Conservation (phyloP, 2,113 vertebrate species). For the Spea bombifrons region DNA sequence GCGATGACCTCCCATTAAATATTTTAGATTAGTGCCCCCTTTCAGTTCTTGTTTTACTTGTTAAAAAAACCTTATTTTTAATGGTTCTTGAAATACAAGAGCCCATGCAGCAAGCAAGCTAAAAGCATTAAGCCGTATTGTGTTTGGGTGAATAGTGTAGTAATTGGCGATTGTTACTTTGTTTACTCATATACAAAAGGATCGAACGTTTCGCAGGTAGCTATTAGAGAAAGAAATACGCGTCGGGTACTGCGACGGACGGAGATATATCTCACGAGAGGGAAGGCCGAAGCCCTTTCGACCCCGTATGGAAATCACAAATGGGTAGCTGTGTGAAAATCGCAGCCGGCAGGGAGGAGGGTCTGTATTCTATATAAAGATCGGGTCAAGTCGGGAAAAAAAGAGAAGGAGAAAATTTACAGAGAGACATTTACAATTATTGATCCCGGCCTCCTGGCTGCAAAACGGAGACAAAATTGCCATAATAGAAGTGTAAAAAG, state of each 20-base stretch:
- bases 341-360: not conserved
- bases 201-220: not conserved
- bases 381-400: not conserved
- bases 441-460: not conserved
- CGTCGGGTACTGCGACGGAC: not conserved
- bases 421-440: not conserved
- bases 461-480: not conserved
- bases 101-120: not conserved
- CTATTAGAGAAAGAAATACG: not conserved
- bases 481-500: not conserved
- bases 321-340: not conserved
- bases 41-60: too few species aligned
- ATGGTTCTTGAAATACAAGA: not conserved
- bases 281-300: not conserved
- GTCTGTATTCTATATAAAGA: not conserved
- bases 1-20: too few species aligned
- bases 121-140: not conserved
- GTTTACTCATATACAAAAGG: not conserved
- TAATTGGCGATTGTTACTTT: not conserved
- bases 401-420: not conserved
- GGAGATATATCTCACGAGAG: not conserved
- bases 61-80: too few species aligned
- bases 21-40: too few species aligned
- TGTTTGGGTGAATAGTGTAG: conserved; percentile 1
- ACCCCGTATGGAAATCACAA: not conserved